Evolutionary conservation across 2,113 vertebrate genomes (phyloP).

Genomic region (Toxotes jaculatrix): DNA sequence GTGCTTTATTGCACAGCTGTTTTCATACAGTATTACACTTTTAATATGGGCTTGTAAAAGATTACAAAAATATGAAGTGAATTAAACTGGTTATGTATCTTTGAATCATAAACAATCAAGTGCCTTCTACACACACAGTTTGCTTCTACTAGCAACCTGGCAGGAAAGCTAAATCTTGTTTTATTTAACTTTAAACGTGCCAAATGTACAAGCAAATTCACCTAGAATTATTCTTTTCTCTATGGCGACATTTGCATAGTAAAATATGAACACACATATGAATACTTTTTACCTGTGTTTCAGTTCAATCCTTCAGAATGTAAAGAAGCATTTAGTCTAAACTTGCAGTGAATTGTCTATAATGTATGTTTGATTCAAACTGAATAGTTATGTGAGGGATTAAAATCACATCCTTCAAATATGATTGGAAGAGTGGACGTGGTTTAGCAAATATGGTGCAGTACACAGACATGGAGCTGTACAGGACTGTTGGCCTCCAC

Average conservation of each 20-base stretch:
- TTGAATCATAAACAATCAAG: neutral
- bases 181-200: neutral
- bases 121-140: neutral
- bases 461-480: neutral
- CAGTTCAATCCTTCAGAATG: no score
- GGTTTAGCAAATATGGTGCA: no score
- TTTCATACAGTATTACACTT: neutral
- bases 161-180: neutral
- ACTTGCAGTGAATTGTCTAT: no score
- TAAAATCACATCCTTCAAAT: neutral
- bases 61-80: neutral
- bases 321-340: no score
- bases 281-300: no score
- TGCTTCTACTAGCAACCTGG: neutral
- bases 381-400: neutral
- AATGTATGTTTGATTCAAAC: neutral
- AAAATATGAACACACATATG: no score
- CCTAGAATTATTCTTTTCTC: neutral
- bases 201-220: no score
- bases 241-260: neutral
- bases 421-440: neutral
- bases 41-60: neutral
- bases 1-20: neutral
- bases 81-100: neutral
- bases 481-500: no score